A percentile compares a stretch with the other conserved stretches of the same genome.
Conservation (phyloP, 2,113 vertebrate genomes). For the Globicephala melas region DNA sequence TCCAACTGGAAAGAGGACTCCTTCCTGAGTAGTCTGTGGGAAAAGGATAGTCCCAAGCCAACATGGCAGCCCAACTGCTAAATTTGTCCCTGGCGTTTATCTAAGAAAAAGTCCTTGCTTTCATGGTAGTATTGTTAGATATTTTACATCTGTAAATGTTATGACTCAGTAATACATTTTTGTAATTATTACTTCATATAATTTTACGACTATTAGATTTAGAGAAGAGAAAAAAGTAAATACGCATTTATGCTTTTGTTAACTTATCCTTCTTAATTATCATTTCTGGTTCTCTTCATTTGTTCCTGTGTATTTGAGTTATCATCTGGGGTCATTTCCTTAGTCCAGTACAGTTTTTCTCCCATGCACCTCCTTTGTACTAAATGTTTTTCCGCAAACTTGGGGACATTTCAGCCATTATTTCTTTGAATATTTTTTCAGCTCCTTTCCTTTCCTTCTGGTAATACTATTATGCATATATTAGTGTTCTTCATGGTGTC, state of each 20-base stretch:
- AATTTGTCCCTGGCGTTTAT: neutral
- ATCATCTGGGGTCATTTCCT: neutral
- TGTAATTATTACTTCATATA: neutral
- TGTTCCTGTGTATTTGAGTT: neutral
- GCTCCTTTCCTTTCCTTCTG: neutral
- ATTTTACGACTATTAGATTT: neutral
- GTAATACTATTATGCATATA: neutral
- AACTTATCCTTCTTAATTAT: neutral
- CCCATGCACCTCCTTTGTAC: neutral
- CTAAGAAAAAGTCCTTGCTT: neutral
- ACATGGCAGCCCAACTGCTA: rapidly evolving
- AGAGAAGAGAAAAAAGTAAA: neutral
- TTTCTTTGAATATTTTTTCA: neutral
- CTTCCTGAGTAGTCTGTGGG: neutral
- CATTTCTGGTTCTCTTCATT: neutral
- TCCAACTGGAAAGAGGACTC: neutral
- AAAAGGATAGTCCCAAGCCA: neutral
- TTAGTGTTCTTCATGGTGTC: neutral
- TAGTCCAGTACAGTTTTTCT: neutral
- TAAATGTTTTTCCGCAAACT: neutral
- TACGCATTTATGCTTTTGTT: neutral
- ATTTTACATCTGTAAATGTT: neutral
- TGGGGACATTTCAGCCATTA: neutral
- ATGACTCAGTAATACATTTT: neutral
- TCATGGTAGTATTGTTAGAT: neutral